Evolutionary conservation across 2,797 vertebrate species (phyloP).

Genomic region (Mallotus villosus): DNA sequence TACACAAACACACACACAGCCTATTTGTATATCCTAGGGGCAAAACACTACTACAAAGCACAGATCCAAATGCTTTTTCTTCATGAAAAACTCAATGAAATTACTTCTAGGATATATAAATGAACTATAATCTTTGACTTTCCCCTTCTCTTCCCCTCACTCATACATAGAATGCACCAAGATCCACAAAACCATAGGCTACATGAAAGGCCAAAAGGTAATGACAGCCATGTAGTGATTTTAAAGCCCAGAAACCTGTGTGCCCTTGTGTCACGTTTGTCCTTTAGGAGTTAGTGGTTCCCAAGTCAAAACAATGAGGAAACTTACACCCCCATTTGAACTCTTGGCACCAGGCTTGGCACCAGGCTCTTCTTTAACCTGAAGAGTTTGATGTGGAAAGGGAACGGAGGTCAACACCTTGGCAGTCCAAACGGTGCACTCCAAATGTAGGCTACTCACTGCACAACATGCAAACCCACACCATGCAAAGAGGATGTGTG

Average conservation of each 20-base stretch:
- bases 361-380: slow-evolving; percentile 98
- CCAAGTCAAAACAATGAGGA: not conserved
- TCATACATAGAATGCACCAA: too few species aligned
- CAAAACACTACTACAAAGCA: not conserved
- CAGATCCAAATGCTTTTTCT: not conserved
- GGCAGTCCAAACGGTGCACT: not conserved
- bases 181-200: too few species aligned
- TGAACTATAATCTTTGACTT: slow-evolving; percentile 6
- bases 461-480: slow-evolving; percentile 50
- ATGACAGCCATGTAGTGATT: too few species aligned
- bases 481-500: slow-evolving; percentile 39
- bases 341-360: slow-evolving; percentile 80
- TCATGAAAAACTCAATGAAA: slow-evolving; percentile 16
- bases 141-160: slow-evolving; percentile 3
- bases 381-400: slow-evolving; percentile 64
- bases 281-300: not conserved
- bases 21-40: not conserved
- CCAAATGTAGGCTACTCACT: slow-evolving; percentile 1
- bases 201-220: too few species aligned
- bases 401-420: slow-evolving; percentile 49
- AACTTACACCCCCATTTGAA: slow-evolving; percentile 89
- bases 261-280: slow-evolving; percentile 1
- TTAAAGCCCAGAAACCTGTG: slow-evolving; percentile 26
- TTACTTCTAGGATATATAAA: slow-evolving; percentile 1
- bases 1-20: not conserved